Evolutionary conservation across 2,888 invertebrate species (phyloP).

Genomic region (Epirrhoe tristata): DNA sequence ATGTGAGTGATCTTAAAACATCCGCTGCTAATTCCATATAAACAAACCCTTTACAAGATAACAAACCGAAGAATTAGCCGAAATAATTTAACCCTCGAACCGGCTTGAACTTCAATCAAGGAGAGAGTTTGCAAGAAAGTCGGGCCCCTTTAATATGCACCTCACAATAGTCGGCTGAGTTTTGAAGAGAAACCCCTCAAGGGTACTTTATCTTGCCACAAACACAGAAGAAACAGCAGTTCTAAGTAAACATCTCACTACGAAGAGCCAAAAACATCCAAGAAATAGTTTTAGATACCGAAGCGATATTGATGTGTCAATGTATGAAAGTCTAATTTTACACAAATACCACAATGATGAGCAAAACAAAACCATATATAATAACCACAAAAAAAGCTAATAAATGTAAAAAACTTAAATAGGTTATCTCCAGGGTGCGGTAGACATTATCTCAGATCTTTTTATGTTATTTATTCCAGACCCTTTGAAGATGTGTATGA

Average conservation of each 20-base stretch:
- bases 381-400: neutral
- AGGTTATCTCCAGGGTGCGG: too few species aligned
- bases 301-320: neutral
- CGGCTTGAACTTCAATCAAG: constrained; percentile 74
- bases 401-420: too few species aligned
- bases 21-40: constrained; percentile 52
- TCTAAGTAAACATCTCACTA: constrained; percentile 1
- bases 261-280: neutral
- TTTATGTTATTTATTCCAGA: too few species aligned
- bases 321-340: neutral
- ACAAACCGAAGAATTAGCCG: constrained; percentile 62
- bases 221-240: constrained; percentile 43
- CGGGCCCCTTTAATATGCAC: constrained; percentile 78
- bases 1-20: constrained; percentile 39
- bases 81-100: constrained; percentile 72
- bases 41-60: constrained; percentile 56
- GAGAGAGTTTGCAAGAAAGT: constrained; percentile 70
- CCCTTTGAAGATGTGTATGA: too few species aligned
- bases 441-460: too few species aligned
- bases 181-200: constrained; percentile 77
- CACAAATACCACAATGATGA: neutral
- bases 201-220: constrained; percentile 79
- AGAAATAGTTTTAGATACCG: neutral
- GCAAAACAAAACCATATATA: neutral
- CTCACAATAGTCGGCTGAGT: constrained; percentile 79